Evolutionary conservation across 1,140 invertebrate genomes (phyloP).

Genomic region (Drosophila lacteicornis): DNA sequence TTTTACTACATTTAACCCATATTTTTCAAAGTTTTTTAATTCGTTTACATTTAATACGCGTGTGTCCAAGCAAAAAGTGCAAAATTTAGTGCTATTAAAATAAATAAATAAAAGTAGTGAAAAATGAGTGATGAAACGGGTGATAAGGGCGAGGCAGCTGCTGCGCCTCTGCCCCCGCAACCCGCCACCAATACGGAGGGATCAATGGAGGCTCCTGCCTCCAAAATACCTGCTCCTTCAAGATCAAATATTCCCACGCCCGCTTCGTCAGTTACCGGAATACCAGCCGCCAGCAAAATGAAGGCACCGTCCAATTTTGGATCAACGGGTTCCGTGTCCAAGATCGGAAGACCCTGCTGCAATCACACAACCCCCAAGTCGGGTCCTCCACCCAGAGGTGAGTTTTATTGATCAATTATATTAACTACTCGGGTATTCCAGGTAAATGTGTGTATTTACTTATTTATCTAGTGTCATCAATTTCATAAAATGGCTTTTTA

Average conservation of each 20-base stretch:
- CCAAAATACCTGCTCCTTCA: constrained; percentile 39
- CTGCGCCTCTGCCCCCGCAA: constrained; percentile 9
- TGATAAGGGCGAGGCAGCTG: constrained; percentile 8
- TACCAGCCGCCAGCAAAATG: constrained; percentile 57
- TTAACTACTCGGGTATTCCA: background rate
- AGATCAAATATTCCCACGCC: constrained; percentile 70
- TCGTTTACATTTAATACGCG: constrained; percentile 59
- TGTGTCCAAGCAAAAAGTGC: constrained; percentile 57
- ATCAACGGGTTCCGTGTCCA: constrained; percentile 61
- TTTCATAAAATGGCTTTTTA: background rate
- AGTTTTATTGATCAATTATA: constrained; percentile 16
- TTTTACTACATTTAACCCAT: constrained; percentile 5
- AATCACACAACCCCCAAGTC: constrained; percentile 72
- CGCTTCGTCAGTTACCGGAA: constrained; percentile 62
- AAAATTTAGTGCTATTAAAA: constrained; percentile 55
- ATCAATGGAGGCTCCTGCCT: background rate
- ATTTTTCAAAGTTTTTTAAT: constrained; percentile 38
- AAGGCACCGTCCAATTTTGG: constrained; percentile 68
- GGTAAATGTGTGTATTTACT: background rate
- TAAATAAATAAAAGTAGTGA: constrained; percentile 13
- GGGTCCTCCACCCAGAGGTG: constrained; percentile 78
- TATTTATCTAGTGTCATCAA: background rate
- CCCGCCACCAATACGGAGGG: constrained; percentile 20
- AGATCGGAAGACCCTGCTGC: constrained; percentile 75
- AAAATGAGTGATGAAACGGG: constrained; percentile 40